Percentiles rank a stretch among this genome's conserved stretches.
These are phyloP conservation scores for Neodon shergylaensis DNA, from an alignment of 2,113 vertebrate species.

Conservation along the genomic window DNA sequence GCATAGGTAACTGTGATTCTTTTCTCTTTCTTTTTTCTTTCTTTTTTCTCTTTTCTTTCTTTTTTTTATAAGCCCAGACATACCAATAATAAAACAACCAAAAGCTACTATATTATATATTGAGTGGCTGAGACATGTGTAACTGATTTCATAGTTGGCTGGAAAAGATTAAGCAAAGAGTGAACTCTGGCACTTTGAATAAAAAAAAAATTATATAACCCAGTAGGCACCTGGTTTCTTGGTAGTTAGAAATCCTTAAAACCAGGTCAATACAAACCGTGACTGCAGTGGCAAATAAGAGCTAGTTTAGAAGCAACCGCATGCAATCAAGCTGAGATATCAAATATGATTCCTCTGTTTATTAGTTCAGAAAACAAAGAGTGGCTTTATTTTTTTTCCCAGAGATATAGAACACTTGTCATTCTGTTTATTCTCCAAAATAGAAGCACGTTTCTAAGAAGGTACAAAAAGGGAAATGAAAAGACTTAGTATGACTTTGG, in stretches of 20 bases:
- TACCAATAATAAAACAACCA: background rate
- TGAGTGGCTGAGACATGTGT: background rate
- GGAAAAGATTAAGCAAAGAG: background rate
- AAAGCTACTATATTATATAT: background rate
- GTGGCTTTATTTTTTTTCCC: background rate
- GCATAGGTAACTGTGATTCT: background rate
- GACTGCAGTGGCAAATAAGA: background rate
- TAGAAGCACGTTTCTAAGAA: background rate
- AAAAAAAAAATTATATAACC: conserved; percentile 26
- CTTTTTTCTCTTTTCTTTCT: background rate
- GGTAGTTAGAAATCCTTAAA: background rate
- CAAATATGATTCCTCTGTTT: background rate
- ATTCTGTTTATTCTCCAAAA: background rate
- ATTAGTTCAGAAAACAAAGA: background rate
- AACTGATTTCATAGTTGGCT: conserved; percentile 25
- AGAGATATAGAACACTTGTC: background rate
- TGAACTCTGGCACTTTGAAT: background rate
- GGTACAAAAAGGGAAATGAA: background rate
- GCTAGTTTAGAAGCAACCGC: background rate
- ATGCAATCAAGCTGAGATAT: background rate
- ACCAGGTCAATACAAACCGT: background rate
- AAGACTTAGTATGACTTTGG: conserved; percentile 22
- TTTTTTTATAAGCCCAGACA: background rate
- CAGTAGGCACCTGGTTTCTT: background rate
- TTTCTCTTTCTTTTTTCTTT: background rate